A percentile compares a stretch with the other conserved stretches of the same genome.
Conservation (phyloP, 2,888 invertebrate species). For the Nemotelus pantherinus region DNA sequence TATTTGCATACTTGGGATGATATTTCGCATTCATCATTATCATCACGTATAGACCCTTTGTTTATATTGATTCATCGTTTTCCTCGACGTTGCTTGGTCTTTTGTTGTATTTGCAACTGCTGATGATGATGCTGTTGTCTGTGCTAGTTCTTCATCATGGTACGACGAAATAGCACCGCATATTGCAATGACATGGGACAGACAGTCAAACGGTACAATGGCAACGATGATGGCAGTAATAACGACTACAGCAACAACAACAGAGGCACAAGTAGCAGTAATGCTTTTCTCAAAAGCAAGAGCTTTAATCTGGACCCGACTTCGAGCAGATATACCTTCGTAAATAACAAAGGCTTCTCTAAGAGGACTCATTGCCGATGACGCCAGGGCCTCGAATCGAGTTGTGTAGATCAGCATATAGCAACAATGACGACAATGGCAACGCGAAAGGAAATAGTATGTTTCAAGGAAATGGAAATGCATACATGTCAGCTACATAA, state of each 20-base stretch:
- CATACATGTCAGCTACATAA: constrained; percentile 39
- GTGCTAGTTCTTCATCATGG: background rate
- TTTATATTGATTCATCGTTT: constrained; percentile 41
- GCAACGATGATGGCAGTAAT: background rate
- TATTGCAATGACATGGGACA: constrained; percentile 15
- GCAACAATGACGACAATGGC: constrained; percentile 13
- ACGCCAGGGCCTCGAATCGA: constrained; percentile 6
- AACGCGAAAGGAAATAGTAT: constrained; percentile 21
- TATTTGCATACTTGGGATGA: constrained; percentile 33
- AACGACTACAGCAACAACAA: background rate
- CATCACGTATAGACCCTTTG: constrained; percentile 37
- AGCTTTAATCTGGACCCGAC: too few species aligned
- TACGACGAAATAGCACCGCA: background rate
- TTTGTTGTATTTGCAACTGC: background rate
- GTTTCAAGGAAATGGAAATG: constrained; percentile 34
- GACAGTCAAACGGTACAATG: background rate
- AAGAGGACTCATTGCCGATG: constrained; percentile 4
- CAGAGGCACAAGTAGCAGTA: background rate
- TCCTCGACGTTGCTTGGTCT: background rate
- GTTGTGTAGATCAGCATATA: background rate
- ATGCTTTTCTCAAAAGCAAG: background rate
- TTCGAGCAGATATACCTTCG: background rate
- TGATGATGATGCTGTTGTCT: background rate
- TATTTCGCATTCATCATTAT: constrained; percentile 38
- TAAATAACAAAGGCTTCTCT: constrained; percentile 34